Percentiles rank a stretch among this genome's conserved stretches.
Evolutionary conservation across 1,140 invertebrate genomes (phyloP).

Genomic region (Ceratina japonica): DNA sequence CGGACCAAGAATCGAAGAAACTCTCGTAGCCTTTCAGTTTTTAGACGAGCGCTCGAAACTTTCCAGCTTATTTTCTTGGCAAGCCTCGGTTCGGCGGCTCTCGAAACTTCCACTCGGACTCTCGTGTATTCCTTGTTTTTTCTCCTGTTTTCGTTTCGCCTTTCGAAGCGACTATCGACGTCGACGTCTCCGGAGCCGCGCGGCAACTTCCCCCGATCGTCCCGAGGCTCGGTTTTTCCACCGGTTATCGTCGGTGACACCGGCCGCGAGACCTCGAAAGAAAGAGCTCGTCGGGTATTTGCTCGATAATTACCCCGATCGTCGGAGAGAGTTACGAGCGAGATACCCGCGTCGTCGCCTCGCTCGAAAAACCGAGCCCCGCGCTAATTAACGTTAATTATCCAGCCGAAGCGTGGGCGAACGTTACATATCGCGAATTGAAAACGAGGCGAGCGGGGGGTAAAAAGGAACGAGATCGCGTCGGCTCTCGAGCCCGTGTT

Average conservation of each 20-base stretch:
- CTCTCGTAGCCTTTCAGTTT: neutral
- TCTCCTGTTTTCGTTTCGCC: neutral
- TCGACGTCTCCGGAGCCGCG: neutral
- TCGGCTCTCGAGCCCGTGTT: neutral
- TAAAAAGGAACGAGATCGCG: neutral
- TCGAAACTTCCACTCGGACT: neutral
- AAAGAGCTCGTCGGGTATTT: too few species aligned
- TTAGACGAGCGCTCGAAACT: neutral
- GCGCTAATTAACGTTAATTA: neutral
- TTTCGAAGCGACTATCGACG: neutral
- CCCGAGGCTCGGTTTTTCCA: too few species aligned
- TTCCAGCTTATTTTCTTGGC: slow-evolving; percentile 32
- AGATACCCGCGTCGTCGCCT: too few species aligned
- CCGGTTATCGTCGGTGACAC: too few species aligned
- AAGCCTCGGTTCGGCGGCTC: neutral
- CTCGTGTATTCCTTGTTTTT: slow-evolving; percentile 21
- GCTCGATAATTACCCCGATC: too few species aligned
- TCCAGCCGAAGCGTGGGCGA: neutral
- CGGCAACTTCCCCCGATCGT: neutral
- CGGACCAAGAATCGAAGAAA: neutral
- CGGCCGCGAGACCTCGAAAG: too few species aligned
- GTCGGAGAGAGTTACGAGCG: too few species aligned
- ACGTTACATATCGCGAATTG: neutral
- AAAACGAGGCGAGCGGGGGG: neutral
- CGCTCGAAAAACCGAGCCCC: too few species aligned